Base-by-base conservation (phyloP, 2,113 vertebrate species). In the Tyrannus savana region DNA sequence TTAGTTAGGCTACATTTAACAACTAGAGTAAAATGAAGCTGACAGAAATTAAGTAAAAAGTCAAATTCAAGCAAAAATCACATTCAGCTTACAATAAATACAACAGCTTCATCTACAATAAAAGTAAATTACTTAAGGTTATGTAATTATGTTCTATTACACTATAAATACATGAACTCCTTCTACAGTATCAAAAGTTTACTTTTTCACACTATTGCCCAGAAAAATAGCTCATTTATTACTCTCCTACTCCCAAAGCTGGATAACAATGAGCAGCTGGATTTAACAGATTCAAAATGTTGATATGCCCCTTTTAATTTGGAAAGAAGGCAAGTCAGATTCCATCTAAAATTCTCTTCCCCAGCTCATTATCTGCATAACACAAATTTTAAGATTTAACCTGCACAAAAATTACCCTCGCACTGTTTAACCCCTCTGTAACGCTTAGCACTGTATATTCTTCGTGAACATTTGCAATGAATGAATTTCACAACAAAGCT, bases 31-130 rank as follows among this genome's bases (percentile, higher is more conserved):
- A 94, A 90, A 85, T 3, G 2, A 24, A 91, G 14, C 1, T 4
- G 50, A 74, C 19, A 55, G 42, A 85, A 94, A 84, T 23, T 7
- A 89, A 88, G 41, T 50, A 85, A 84, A 87, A 89, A 66, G 53
- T 75, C 66, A 72, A 71, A 89, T 71, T 79, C 47, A 91, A 77
- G 75, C 8, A 93, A 92, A 93, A 92, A 79, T 85, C 63, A 67
- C 41, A 81, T 83, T 69, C 52, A 28, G 14, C 14, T 94, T 66
- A 62, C 55, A 78, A 84, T 56, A 87, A 80, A 89, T 47, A 14
- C 12, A 88, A 68, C 15, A 19, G 46, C 63, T 78, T 77, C 21
- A 82, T 27, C 35, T 55, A 72, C 28, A 79, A 67, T 62, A 90
- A 66, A 90, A 80, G 50, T 56, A 73, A 85, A 77, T 62, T 66